Conservation (phyloP, 2,888 invertebrate genomes). For the Icerya purchasi region DNA sequence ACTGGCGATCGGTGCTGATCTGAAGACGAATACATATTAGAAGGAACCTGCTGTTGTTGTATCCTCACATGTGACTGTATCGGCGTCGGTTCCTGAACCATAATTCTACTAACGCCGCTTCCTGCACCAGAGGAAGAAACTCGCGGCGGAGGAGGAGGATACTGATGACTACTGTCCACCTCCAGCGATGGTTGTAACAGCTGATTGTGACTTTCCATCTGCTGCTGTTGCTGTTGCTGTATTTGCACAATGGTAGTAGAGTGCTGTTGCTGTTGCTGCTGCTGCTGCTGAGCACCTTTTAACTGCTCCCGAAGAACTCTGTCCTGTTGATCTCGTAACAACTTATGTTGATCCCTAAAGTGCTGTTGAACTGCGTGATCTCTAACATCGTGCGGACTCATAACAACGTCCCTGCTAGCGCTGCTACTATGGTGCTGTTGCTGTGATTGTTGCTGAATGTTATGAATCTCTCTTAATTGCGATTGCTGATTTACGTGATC, state of each 20-base stretch:
- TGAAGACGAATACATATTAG: too few species aligned
- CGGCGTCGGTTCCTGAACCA: conserved; percentile 2
- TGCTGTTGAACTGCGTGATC: conserved; percentile 18
- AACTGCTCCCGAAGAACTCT: conserved; percentile 19
- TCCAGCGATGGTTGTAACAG: conserved; percentile 1
- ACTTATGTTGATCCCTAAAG: conserved; percentile 19
- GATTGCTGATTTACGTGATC: conserved; percentile 14
- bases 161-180: not conserved
- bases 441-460: conserved; percentile 12
- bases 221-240: conserved; percentile 21
- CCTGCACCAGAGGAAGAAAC: too few species aligned
- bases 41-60: conserved; percentile 2
- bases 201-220: conserved; percentile 20
- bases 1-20: not conserved
- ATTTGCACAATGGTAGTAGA: conserved; percentile 6
- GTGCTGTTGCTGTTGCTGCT: conserved; percentile 8
- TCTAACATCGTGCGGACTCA: conserved; percentile 18
- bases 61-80: conserved; percentile 1
- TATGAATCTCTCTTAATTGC: not conserved
- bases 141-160: not conserved
- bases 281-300: conserved; percentile 12
- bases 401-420: conserved; percentile 20
- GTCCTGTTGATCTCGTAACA: conserved; percentile 24
- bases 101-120: not conserved
- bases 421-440: too few species aligned